Evolutionary conservation across 2,888 invertebrate species (phyloP).

Genomic region (Andrena fulva): DNA sequence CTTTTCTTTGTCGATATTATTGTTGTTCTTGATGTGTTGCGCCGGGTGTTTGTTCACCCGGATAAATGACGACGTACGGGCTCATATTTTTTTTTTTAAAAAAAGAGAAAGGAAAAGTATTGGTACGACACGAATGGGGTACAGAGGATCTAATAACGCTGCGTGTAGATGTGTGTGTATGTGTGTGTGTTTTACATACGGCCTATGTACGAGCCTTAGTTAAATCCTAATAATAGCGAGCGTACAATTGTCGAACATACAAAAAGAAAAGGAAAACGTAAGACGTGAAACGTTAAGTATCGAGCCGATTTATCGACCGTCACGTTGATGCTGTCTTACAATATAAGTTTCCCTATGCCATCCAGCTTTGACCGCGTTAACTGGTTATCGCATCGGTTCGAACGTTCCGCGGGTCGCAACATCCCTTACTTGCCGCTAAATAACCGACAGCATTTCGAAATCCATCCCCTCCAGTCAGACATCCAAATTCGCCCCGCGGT

Average conservation of each 20-base stretch:
- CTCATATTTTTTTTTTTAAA: constrained; percentile 17
- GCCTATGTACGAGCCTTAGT: constrained; percentile 60
- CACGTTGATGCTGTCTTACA: constrained; percentile 13
- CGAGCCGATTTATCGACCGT: constrained; percentile 42
- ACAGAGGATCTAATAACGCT: constrained; percentile 57
- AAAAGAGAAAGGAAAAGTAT: constrained; percentile 31
- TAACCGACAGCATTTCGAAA: too few species aligned
- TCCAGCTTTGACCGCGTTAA: constrained; percentile 50
- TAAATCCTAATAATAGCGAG: constrained; percentile 66
- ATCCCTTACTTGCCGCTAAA: too few species aligned
- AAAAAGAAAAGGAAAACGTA: constrained; percentile 47
- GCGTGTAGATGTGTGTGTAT: constrained; percentile 34
- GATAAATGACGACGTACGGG: constrained; percentile 38
- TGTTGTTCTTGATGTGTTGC: constrained; percentile 10
- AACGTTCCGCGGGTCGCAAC: neutral
- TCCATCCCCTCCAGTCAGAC: too few species aligned
- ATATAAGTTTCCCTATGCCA: constrained; percentile 30
- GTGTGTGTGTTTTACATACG: constrained; percentile 54
- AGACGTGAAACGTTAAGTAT: constrained; percentile 59
- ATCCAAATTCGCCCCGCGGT: neutral
- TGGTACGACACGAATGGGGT: constrained; percentile 55
- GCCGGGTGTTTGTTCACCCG: neutral
- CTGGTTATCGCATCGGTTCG: constrained; percentile 33
- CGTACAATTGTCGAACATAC: constrained; percentile 62
- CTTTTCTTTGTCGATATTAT: constrained; percentile 21